phyloP scores from a whole-genome alignment of 2,113 vertebrate genomes.

The Dermatemys mawii region DNA sequence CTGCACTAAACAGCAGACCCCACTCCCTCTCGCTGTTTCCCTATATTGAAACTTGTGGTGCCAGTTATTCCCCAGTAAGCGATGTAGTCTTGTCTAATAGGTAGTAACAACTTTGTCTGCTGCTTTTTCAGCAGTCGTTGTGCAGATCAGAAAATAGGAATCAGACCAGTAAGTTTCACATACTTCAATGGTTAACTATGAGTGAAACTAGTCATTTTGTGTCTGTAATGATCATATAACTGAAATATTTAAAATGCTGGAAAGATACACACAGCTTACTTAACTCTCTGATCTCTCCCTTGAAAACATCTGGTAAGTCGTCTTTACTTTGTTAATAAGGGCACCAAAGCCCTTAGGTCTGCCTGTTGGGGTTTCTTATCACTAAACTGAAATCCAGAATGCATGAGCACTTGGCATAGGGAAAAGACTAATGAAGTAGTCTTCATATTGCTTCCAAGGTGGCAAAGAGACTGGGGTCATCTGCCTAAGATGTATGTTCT shows the following conservation, averaged over 20 bases:
- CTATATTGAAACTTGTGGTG: fast-evolving
- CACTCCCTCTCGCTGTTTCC: fast-evolving
- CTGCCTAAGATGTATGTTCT: not conserved
- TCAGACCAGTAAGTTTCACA: not conserved
- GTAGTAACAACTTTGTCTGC: fast-evolving
- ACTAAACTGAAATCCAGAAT: not conserved
- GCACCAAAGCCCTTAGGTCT: not conserved
- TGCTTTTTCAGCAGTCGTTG: not conserved
- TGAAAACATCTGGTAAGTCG: not conserved
- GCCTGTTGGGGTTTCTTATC: not conserved
- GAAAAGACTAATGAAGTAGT: not conserved
- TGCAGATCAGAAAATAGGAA: not conserved
- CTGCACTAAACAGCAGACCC: not conserved
- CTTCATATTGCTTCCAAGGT: not conserved
- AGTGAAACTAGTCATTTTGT: not conserved
- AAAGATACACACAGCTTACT: not conserved
- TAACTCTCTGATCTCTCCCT: not conserved
- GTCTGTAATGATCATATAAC: not conserved
- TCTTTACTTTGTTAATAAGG: not conserved
- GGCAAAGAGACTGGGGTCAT: not conserved
- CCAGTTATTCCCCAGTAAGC: not conserved
- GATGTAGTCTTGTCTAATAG: fast-evolving
- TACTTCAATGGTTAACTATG: not conserved
- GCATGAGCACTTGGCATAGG: not conserved
- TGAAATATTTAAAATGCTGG: not conserved